Evolutionary conservation across 2,888 invertebrate genomes (phyloP), one percentile per base, ranked within the genome.

Genomic region (Synergus itoensis): DNA sequence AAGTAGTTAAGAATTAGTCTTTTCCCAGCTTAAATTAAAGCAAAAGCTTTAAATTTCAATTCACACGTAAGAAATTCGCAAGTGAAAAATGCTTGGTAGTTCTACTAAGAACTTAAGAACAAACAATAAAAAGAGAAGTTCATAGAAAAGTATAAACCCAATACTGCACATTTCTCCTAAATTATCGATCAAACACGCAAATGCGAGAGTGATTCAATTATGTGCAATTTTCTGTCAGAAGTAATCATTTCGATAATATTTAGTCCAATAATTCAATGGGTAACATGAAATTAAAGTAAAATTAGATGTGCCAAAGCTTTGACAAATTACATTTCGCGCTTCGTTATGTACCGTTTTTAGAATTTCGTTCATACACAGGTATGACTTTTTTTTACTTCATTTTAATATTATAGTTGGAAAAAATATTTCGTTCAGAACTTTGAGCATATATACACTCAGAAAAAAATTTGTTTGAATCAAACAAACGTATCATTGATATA

Each of bases 1-100:
- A 67, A 81, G 83, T 84, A 82, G 82, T 82, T 81, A 77, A 82
- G 83, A 82, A 84, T 83, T 79, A 80, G 81, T 85, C 64, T 78
- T 79, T 77, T 41, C 79, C 81, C 77, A 79, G 81, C 81, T 85
- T 82, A 83, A 86, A 83, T 84, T 82, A 83, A 84, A 78, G 78
- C 78, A 64, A 83, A 80, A 78, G 79, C 57, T 78, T 62, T 75
- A 63, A 75, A 78, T 78, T 81, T 81, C 82, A 79, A 84, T 82
- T 81, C 81, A n/a, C n/a, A n/a, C n/a, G n/a, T n/a, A n/a, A n/a
- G n/a, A n/a, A n/a, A n/a, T n/a, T n/a, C n/a, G n/a, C n/a, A n/a
- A n/a, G n/a, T n/a, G n/a, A n/a, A n/a, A n/a, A n/a, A n/a, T n/a
- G n/a, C n/a, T n/a, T n/a, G n/a, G n/a, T n/a, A n/a, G n/a, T n/a